Evolutionary conservation across 2,888 invertebrate species (phyloP), one percentile per base, ranked within the genome.

Genomic region (Clusia tigrina): DNA sequence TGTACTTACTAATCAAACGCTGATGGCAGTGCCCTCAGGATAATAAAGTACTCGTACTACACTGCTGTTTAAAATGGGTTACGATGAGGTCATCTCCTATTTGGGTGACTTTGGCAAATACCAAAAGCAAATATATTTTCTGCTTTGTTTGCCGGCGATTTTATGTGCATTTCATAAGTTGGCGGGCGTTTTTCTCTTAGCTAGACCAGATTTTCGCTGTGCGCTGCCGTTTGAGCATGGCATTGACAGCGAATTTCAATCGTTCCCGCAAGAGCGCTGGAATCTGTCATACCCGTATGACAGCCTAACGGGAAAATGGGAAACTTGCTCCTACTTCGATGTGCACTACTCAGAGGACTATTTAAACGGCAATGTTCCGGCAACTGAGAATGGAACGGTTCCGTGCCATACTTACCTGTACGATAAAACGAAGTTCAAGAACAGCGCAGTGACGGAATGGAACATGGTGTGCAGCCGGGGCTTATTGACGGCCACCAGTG

Each of bases 121-220:
- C 78, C 91, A 91, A 79, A 87, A 86, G 68, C 85, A 88, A 69
- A 89, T 91, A 68, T 91, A 90, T 74, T 85, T 91, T 63, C 81
- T 91, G 51, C 84, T 91, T 48, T 90, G 91, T 75, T 83, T 91
- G 65, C 90, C 91, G 17, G 89, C 90, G 9, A 89, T 91, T 73
- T 85, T 88, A 24, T 90, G 90, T 79, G 91, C 90, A 60, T 89
- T 91, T 72, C 91, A 91, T 80, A 91, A 91, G 78, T 82, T 91
- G 51, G 89, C 88, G 2, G 90, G 90, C 63, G 90, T 91, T 1
- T 91, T 91, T 78, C 84, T 91, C 1, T 86, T 89, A 58, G 90
- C 90, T 0, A 88, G 88, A 78, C 87, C 90, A 51, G 84, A 87
- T 61, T 86, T 88, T 76, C 87, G 91, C 63, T 91, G 90, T 74